Conservation (phyloP, 1,140 invertebrate genomes). For the Drosophila melanica region DNA sequence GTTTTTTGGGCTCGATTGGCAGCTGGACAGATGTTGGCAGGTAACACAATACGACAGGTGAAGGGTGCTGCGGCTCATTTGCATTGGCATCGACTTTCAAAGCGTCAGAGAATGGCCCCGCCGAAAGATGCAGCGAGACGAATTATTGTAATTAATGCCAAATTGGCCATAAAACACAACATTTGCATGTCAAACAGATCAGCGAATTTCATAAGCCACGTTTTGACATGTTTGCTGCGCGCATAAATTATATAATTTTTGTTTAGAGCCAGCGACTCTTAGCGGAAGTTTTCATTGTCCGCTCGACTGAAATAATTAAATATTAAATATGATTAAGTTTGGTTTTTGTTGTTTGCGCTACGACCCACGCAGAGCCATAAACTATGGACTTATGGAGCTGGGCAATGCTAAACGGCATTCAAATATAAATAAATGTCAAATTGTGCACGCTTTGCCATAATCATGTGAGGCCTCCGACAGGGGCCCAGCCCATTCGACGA, state of each 20-base stretch:
- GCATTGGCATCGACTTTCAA: constrained; percentile 60
- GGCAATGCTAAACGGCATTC: constrained; percentile 75
- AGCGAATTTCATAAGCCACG: constrained; percentile 47
- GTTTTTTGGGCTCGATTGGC: constrained; percentile 3
- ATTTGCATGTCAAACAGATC: constrained; percentile 79
- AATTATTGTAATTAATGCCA: constrained; percentile 79
- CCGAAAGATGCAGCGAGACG: constrained; percentile 32
- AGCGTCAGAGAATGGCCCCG: constrained; percentile 21
- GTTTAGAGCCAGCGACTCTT: constrained; percentile 15
- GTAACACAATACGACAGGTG: constrained; percentile 47
- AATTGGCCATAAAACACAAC: constrained; percentile 83
- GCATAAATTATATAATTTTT: constrained; percentile 59
- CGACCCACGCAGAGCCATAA: constrained; percentile 71
- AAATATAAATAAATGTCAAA: constrained; percentile 82
- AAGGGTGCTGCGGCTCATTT: constrained; percentile 55
- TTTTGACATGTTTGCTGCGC: constrained; percentile 42
- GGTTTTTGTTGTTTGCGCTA: constrained; percentile 24
- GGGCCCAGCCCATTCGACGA: constrained; percentile 1
- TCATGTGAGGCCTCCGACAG: constrained; percentile 34
- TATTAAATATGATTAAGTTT: constrained; percentile 77
- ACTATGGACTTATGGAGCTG: constrained; percentile 65
- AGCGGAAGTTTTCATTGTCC: constrained; percentile 73
- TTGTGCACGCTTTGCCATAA: constrained; percentile 77
- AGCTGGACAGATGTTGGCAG: constrained; percentile 2
- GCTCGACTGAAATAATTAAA: constrained; percentile 78